Conservation (phyloP, 1,140 invertebrate genomes). For the Penaeus indicus region DNA sequence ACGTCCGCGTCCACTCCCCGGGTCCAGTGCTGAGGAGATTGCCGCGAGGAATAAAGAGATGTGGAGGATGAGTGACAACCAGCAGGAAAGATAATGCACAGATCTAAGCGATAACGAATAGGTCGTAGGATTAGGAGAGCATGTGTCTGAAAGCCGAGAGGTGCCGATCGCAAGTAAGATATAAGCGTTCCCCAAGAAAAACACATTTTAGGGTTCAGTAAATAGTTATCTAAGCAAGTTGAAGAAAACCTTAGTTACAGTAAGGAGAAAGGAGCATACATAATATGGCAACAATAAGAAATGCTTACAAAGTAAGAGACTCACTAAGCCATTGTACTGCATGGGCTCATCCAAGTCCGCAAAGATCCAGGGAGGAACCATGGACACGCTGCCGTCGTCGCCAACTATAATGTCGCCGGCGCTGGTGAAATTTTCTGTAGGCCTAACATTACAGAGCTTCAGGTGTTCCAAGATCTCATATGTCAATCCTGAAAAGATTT, state of each 20-base stretch:
- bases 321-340: conserved; percentile 43
- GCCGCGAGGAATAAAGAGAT: neutral
- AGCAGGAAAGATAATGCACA: too few species aligned
- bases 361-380: conserved; percentile 46
- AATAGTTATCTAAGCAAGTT: neutral
- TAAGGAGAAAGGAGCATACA: neutral
- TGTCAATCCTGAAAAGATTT: conserved; percentile 9
- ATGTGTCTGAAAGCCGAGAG: too few species aligned
- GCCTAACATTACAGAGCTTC: neutral
- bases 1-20: conserved; percentile 22
- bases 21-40: neutral
- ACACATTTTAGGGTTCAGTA: too few species aligned
- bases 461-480: conserved; percentile 24
- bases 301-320: neutral
- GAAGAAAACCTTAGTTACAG: neutral
- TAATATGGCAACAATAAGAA: neutral
- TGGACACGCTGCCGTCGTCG: conserved; percentile 13
- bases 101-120: too few species aligned
- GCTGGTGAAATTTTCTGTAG: conserved; percentile 33
- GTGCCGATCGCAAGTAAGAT: too few species aligned
- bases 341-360: conserved; percentile 32
- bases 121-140: too few species aligned
- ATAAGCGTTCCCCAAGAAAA: too few species aligned
- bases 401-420: conserved; percentile 24
- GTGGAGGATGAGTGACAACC: too few species aligned